Conservation (phyloP, 2,797 vertebrate genomes). For the Aphelocoma californica region DNA sequence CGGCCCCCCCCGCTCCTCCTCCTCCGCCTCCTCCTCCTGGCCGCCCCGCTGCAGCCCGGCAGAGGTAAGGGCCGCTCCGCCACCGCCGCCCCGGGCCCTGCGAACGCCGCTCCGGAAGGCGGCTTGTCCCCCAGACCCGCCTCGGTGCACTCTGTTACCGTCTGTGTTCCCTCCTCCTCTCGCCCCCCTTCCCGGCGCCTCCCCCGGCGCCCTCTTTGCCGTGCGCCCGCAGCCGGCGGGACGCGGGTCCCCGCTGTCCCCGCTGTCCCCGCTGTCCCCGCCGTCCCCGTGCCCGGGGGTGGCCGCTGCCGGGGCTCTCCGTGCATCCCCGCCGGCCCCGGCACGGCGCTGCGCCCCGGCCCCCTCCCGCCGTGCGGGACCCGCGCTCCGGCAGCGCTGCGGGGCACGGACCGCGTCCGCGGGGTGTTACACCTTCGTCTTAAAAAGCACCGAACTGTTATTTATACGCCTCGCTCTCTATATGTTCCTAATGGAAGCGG, state of each 20-base stretch:
- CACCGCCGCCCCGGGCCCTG: constrained; percentile 33
- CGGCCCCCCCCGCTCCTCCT: not conserved
- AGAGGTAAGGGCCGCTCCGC: constrained; percentile 37
- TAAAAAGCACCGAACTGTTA: not conserved
- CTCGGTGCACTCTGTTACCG: not conserved
- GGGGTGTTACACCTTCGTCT: not conserved
- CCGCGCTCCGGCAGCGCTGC: not conserved
- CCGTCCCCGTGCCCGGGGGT: too few relatives aligned
- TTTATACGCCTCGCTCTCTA: fast-evolving
- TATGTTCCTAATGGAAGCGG: not conserved
- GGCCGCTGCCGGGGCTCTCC: not conserved
- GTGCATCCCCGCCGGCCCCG: not conserved
- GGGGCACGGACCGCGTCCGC: not conserved
- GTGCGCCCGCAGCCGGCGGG: not conserved
- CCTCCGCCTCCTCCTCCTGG: constrained; percentile 9
- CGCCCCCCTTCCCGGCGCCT: not conserved
- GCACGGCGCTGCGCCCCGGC: not conserved
- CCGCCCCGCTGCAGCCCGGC: constrained; percentile 46
- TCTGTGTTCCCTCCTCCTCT: too few relatives aligned
- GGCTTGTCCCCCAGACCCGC: not conserved
- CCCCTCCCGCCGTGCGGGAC: not conserved
- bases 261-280: not conserved
- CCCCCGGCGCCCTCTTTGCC: not conserved
- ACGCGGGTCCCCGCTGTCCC: not conserved
- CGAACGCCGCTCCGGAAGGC: not conserved